These are phyloP conservation scores for Corythoichthys intestinalis DNA, from an alignment of 2,113 vertebrate species.

Conservation along the genomic window DNA sequence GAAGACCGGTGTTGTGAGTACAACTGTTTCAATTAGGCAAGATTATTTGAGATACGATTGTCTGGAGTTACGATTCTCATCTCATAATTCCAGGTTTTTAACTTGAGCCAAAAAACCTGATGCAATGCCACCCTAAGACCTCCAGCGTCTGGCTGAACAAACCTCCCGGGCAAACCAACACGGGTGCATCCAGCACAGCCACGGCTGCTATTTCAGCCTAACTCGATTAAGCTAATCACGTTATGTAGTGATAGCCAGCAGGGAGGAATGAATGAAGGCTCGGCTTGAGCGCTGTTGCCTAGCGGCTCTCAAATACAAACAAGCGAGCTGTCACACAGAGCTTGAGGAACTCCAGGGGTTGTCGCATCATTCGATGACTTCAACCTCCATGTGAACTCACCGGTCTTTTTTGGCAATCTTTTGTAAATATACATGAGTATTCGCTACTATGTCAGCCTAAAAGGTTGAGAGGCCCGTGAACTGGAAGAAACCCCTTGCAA, in stretches of 20 bases:
- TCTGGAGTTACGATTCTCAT: background rate
- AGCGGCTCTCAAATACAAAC: conserved; percentile 44
- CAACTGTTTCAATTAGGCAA: background rate
- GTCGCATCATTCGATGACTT: background rate
- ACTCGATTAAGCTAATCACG: conserved; percentile 73
- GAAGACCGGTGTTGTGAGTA: too few species aligned
- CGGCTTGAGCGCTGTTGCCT: conserved; percentile 50
- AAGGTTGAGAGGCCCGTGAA: background rate
- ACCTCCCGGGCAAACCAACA: conserved; percentile 30
- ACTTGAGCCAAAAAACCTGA: background rate
- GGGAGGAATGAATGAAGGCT: conserved; percentile 54
- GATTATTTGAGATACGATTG: background rate
- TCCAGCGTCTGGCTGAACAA: conserved; percentile 9
- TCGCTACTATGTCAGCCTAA: background rate
- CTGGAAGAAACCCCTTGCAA: background rate
- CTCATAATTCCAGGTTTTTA: background rate
- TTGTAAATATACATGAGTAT: background rate
- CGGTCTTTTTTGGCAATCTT: background rate
- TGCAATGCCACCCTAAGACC: conserved; percentile 34
- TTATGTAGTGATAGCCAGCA: conserved; percentile 54
- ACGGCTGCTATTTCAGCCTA: conserved; percentile 60
- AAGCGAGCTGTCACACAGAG: conserved; percentile 22
- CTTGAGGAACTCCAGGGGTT: conserved; percentile 11
- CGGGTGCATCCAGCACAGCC: conserved; percentile 38
- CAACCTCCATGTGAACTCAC: conserved; percentile 3